Percentiles rank a stretch among this genome's conserved stretches.
These are phyloP conservation scores for Sylvietta virens DNA, from an alignment of 2,113 vertebrate species.

Conservation along the genomic window DNA sequence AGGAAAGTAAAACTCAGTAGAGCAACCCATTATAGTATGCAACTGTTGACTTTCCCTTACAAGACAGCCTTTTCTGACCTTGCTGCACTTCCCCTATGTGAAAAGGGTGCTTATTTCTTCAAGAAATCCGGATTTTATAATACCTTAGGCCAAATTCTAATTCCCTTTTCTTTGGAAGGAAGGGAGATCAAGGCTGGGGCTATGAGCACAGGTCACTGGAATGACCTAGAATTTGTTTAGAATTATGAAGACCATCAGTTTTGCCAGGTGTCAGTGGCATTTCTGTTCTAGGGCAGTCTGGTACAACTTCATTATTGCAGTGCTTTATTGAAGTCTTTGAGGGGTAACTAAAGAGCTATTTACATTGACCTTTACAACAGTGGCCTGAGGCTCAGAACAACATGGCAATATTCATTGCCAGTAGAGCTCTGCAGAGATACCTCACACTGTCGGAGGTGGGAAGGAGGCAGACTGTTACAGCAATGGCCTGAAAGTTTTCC, in stretches of 20 bases:
- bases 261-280: neutral
- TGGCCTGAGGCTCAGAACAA: neutral
- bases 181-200: neutral
- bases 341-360: constrained; percentile 5
- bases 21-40: neutral
- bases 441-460: neutral
- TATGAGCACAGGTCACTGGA: neutral
- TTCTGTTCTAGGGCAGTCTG: neutral
- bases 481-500: neutral
- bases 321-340: neutral
- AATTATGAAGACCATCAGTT: neutral
- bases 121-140: neutral
- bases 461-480: neutral
- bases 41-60: neutral
- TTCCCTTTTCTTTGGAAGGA: neutral
- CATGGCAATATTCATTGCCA: neutral
- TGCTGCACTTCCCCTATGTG: neutral
- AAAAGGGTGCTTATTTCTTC: neutral
- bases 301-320: neutral
- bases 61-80: neutral
- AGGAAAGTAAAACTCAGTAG: neutral
- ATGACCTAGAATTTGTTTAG: neutral
- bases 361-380: neutral
- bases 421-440: neutral
- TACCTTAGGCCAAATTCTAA: neutral